Conservation (phyloP, 2,797 vertebrate species). For the Brachyalestes nurse region DNA sequence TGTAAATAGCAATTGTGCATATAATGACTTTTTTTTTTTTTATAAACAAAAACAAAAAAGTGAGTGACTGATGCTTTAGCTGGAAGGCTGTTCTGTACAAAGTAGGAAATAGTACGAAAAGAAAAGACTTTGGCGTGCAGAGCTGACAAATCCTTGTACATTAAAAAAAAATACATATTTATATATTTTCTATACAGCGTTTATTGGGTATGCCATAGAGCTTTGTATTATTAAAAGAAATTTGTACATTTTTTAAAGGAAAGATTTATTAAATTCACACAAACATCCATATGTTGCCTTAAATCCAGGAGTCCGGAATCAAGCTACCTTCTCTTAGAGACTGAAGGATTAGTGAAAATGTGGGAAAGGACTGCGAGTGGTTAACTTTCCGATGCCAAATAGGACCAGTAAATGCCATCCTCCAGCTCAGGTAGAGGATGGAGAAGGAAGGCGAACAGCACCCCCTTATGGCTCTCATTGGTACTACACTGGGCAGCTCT, state of each 20-base stretch:
- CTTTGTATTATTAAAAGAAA: constrained; percentile 92
- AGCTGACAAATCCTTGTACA: constrained; percentile 89
- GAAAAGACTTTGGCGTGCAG: constrained; percentile 49
- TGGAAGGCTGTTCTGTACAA: constrained; percentile 42
- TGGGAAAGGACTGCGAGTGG: constrained; percentile 54
- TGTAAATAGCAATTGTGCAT: constrained; percentile 87
- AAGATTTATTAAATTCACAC: constrained; percentile 94
- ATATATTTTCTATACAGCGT: constrained; percentile 99
- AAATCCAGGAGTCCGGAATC: constrained; percentile 80
- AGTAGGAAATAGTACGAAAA: constrained; percentile 48
- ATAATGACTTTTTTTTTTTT: constrained; percentile 65
- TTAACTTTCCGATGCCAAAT: constrained; percentile 85
- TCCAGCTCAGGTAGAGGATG: constrained; percentile 46
- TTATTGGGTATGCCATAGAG: constrained; percentile 91
- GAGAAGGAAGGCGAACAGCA: constrained; percentile 28
- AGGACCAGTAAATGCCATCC: constrained; percentile 38
- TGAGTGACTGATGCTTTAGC: constrained; percentile 70
- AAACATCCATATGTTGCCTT: constrained; percentile 93
- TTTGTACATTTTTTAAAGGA: constrained; percentile 90
- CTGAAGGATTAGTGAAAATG: constrained; percentile 70
- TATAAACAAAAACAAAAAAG: constrained; percentile 54
- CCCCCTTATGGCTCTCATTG: constrained; percentile 49
- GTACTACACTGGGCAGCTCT: constrained; percentile 45
- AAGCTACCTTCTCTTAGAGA: constrained; percentile 72
- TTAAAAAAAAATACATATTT: constrained; percentile 90